Evolutionary conservation across 2,888 invertebrate genomes (phyloP), one percentile per base, ranked within the genome.

Genomic region (Oithona nana): DNA sequence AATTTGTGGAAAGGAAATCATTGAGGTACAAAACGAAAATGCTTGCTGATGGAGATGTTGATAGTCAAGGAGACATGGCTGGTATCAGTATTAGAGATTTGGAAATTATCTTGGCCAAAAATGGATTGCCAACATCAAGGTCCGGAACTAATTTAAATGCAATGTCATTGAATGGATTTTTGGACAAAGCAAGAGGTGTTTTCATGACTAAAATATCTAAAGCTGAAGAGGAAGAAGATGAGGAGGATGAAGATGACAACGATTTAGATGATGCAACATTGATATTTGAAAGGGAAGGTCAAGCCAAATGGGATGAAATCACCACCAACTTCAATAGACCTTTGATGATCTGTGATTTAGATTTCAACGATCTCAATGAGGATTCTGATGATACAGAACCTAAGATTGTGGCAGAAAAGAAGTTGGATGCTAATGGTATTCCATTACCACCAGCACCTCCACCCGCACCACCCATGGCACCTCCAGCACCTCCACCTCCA

Each of bases 341-440:
- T 71, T 82, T 86, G 66, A 79, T 92, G 57, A 76, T 80, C 66
- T 92, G 94, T 72, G 95, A 97, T 74, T 79, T 97, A 70, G 97
- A 98, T 74, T 98, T 98, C 74, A 90, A 90, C 13, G 95, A 97
- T 74, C 78, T 98, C 61, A 81, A 81, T 59, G 82, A 82, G 39
- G 88, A 88, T 63, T 93, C 95, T 67, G 95, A 95, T 71, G 39
- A 39, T 39, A 39, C 39, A 16, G 39, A 39, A 6, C 78, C 83
- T 64, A 72, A 85, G 0, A 78, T 81, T 11, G 78, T 80, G 3
- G 77, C 81, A 8, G 74, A 80, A 1, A 79, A 79, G 48, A 83
- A 82, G 13, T 79, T 83, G 16, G 65, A 61, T 8, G 63, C 61
- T 1, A 64, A 66, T 39, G 66, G 70, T 68, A 65, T 70, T 69